Evolutionary conservation across 2,113 vertebrate species (phyloP), one percentile per base, ranked within the genome.

Genomic region (Limanda limanda): DNA sequence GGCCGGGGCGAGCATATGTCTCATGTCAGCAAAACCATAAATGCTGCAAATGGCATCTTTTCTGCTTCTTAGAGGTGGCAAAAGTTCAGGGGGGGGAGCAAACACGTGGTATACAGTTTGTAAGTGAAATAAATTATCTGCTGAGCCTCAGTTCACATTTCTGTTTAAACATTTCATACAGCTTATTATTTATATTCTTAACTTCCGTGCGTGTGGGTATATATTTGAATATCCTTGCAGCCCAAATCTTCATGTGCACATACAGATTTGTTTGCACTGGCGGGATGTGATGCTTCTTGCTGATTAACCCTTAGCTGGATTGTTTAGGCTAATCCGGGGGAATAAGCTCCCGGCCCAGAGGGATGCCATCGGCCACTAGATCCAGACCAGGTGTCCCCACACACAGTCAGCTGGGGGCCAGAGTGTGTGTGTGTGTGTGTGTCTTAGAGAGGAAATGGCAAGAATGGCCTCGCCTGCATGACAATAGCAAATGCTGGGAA

Each of bases 21-120:
- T 82, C 83, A 80, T 89, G 89, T 92, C 91, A 93, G 90, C 90
- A 91, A 89, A 91, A 89, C 67, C 77, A 54, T 61, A 84, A 89
- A 87, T 82, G 70, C 86, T 84, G 79, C 85, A 89, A 92, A 89
- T 85, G 74, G 79, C 81, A 69, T 85, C 69, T 86, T 86, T 81
- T 76, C 63, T 59, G 63, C 56, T 37, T 61, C 63, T 80, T 45
- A 0, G 68, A 78, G 66, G 56, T 68, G 55, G 67, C 61, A 70
- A 74, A 82, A 85, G 47, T 78, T 85, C 48, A 5, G 4, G 1
- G 5, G 2, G 11, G 31, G 31, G 1, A 0, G n/a, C n/a, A 60
- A 78, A 71, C 56, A 79, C 23, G 45, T 24, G 18, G 27, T 17
- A 9, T 74, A 31, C 63, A 47, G 68, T 0, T 42, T 42, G 40